phyloP scores from a whole-genome alignment of 2,797 vertebrate species.

The Morelia viridis region DNA sequence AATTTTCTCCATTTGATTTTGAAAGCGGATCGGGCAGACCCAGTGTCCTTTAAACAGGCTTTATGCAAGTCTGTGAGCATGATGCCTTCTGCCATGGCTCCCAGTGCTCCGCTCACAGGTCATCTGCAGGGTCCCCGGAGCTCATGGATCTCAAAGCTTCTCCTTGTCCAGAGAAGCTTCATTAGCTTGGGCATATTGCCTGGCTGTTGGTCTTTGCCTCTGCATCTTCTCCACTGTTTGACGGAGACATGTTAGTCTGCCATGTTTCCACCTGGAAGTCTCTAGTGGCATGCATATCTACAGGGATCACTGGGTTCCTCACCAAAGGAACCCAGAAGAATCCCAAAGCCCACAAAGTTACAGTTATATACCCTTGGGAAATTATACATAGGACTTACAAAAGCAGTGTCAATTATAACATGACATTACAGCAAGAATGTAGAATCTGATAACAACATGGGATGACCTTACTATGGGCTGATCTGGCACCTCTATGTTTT shows the following conservation, averaged over 20 bases:
- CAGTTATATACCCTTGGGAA: neutral
- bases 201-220: neutral
- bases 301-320: neutral
- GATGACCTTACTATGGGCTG: neutral
- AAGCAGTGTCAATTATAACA: neutral
- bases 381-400: neutral
- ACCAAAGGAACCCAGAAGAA: neutral
- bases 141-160: neutral
- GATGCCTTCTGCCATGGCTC: neutral
- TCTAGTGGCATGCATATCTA: neutral
- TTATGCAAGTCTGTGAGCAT: neutral
- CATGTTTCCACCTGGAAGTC: neutral
- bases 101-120: neutral
- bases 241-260: neutral
- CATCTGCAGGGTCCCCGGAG: neutral
- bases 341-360: neutral
- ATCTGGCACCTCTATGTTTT: neutral
- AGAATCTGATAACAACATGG: neutral
- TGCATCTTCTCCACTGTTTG: neutral
- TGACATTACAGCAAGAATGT: neutral
- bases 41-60: neutral
- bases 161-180: neutral
- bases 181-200: neutral
- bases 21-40: neutral
- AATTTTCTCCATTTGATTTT: neutral